Percentiles rank a stretch among this genome's conserved stretches.
These are phyloP conservation scores for Brachirus orientalis DNA, from an alignment of 2,113 vertebrate genomes.

Conservation along the genomic window DNA sequence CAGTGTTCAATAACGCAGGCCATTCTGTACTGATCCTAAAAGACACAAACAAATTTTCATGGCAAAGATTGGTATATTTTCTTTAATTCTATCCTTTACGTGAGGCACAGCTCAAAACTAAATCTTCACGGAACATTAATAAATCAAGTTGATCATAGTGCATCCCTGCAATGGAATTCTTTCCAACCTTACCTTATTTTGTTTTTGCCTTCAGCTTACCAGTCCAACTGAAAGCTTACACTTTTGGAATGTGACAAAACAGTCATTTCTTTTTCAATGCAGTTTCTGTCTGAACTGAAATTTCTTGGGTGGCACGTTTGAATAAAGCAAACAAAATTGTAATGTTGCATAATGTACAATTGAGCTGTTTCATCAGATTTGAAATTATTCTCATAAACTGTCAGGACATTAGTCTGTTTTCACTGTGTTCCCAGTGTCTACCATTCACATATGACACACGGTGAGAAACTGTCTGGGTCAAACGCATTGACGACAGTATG, in stretches of 20 bases:
- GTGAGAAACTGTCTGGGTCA: too few species aligned
- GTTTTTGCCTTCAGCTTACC: conserved; percentile 41
- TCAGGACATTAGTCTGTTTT: too few species aligned
- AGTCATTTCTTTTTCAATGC: conserved; percentile 18
- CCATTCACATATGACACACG: too few species aligned
- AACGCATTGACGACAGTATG: too few species aligned
- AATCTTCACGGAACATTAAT: conserved; percentile 22
- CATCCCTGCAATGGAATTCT: conserved; percentile 13
- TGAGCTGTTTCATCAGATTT: conserved; percentile 40
- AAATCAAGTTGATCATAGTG: conserved; percentile 16
- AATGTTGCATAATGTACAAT: not conserved
- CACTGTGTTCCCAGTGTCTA: too few species aligned
- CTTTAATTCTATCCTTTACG: conserved; percentile 16
- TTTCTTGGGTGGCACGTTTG: conserved; percentile 32
- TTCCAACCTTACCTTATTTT: conserved; percentile 15
- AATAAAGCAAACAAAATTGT: conserved; percentile 56
- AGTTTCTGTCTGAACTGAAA: conserved; percentile 1
- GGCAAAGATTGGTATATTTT: conserved; percentile 20
- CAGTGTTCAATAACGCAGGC: not conserved
- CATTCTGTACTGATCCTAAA: not conserved
- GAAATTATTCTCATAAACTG: conserved; percentile 25
- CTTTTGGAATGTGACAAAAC: conserved; percentile 37
- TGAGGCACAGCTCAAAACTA: conserved; percentile 29
- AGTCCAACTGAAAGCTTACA: conserved; percentile 36
- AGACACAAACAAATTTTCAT: conserved; percentile 3